Percentiles rank a stretch among this genome's conserved stretches.
Evolutionary conservation across 2,888 invertebrate species (phyloP).

Genomic region (Silvanus unidentatus): DNA sequence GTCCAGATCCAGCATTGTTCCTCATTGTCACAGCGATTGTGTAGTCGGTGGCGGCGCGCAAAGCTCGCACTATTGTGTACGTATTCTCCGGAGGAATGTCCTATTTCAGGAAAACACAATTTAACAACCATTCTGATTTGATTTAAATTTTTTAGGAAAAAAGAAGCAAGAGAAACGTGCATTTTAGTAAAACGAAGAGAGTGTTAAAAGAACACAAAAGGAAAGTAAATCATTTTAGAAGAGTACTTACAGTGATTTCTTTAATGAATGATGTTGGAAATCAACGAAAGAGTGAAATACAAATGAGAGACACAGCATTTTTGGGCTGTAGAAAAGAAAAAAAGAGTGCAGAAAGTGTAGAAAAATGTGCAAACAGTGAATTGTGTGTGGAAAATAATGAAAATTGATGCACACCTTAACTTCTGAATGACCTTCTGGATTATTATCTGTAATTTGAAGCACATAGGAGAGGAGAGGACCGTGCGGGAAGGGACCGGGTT

Average conservation of each 20-base stretch:
- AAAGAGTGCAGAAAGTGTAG: too few relatives aligned
- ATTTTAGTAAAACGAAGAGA: constrained; percentile 1
- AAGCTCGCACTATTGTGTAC: constrained; percentile 72
- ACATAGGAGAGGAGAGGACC: constrained; percentile 85
- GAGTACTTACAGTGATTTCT: neutral
- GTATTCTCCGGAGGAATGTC: constrained; percentile 67
- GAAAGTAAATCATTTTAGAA: neutral
- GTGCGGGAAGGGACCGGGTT: constrained; percentile 78
- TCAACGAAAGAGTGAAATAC: too few relatives aligned
- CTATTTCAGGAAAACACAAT: constrained; percentile 43
- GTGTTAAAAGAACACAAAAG: neutral
- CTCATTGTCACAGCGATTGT: constrained; percentile 73
- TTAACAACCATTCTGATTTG: neutral
- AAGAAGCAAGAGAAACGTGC: neutral
- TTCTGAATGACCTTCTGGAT: constrained; percentile 40
- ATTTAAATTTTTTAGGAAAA: neutral
- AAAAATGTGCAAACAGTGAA: too few relatives aligned
- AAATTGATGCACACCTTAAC: constrained; percentile 41
- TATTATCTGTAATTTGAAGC: constrained; percentile 56
- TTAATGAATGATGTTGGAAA: too few relatives aligned
- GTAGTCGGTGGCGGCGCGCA: constrained; percentile 67
- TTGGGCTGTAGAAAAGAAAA: too few relatives aligned
- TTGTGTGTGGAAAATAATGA: neutral
- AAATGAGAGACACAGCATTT: too few relatives aligned
- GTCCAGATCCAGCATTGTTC: constrained; percentile 75